Conservation (phyloP, 1,140 invertebrate species). For the Teleogryllus occipitalis region DNA sequence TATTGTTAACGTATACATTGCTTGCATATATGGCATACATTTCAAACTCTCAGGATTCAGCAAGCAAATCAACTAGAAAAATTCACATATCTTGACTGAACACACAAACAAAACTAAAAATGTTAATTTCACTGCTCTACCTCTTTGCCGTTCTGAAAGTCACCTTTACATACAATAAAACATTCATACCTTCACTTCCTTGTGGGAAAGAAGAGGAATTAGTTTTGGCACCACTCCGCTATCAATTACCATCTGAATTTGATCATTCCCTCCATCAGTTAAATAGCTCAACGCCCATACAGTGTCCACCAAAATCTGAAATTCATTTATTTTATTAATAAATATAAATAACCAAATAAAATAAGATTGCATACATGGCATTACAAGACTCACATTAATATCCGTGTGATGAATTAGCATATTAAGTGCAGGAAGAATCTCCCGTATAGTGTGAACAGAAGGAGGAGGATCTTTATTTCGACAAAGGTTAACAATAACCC, state of each 20-base stretch:
- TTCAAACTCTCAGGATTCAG: too few relatives aligned
- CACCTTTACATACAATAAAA: neutral
- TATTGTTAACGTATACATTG: too few relatives aligned
- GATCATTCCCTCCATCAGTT: constrained; percentile 96
- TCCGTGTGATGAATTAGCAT: constrained; percentile 92
- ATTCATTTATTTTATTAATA: neutral
- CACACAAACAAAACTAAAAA: too few relatives aligned
- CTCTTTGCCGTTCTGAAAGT: too few relatives aligned
- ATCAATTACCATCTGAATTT: constrained; percentile 98
- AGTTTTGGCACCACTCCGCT: constrained; percentile 89
- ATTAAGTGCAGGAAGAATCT: constrained; percentile 90
- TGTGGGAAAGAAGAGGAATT: constrained; percentile 89
- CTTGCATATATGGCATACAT: too few relatives aligned
- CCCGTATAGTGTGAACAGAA: constrained; percentile 73
- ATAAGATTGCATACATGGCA: neutral
- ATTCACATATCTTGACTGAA: too few relatives aligned
- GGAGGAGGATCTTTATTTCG: constrained; percentile 93
- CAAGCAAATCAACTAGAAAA: too few relatives aligned
- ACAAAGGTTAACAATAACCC: constrained; percentile 96
- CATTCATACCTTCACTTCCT: constrained; percentile 77
- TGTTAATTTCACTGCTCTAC: too few relatives aligned
- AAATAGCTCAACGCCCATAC: constrained; percentile 99
- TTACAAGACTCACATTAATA: constrained; percentile 69
- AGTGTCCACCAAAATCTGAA: constrained; percentile 93
- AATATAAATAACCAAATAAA: neutral